phyloP scores from a whole-genome alignment of 2,888 invertebrate genomes.

The Antitype chi region DNA sequence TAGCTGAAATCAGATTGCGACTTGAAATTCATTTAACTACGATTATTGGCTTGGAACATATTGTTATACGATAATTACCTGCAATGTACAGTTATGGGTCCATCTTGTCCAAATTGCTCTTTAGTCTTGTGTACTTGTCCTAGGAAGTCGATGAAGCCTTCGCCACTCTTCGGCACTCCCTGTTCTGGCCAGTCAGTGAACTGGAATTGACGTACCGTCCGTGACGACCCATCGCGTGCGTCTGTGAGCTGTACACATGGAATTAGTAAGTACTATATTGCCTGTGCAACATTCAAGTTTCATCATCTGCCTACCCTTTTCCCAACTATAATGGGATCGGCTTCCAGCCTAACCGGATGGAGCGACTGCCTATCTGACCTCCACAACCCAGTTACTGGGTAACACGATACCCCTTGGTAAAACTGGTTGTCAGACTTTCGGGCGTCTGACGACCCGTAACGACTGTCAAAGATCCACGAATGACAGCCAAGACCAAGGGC shows the following conservation, averaged over 20 bases:
- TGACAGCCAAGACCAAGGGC: too few species aligned
- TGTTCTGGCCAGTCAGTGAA: slow-evolving; percentile 99
- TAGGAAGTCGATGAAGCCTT: slow-evolving; percentile 99
- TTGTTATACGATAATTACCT: slow-evolving; percentile 88
- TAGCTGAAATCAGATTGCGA: not conserved
- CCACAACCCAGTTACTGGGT: too few species aligned
- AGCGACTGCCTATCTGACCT: too few species aligned
- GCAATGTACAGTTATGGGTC: slow-evolving; percentile 99
- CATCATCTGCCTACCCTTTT: too few species aligned
- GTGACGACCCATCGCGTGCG: slow-evolving; percentile 98
- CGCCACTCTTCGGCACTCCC: slow-evolving; percentile 99
- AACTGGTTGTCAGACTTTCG: too few species aligned
- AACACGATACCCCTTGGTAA: too few species aligned
- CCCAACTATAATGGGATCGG: too few species aligned
- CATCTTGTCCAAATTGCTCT: slow-evolving; percentile 99
- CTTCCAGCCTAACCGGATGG: too few species aligned
- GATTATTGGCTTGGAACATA: too few species aligned
- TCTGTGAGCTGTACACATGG: slow-evolving; percentile 94
- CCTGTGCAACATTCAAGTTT: too few species aligned
- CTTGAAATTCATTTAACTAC: not conserved
- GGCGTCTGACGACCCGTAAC: too few species aligned
- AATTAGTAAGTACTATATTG: not conserved
- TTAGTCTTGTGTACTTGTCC: slow-evolving; percentile 99
- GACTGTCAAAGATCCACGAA: too few species aligned
- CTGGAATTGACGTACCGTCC: slow-evolving; percentile 98